phyloP scores from a whole-genome alignment of 2,888 invertebrate genomes.

The Nemotelus nigrinus region DNA sequence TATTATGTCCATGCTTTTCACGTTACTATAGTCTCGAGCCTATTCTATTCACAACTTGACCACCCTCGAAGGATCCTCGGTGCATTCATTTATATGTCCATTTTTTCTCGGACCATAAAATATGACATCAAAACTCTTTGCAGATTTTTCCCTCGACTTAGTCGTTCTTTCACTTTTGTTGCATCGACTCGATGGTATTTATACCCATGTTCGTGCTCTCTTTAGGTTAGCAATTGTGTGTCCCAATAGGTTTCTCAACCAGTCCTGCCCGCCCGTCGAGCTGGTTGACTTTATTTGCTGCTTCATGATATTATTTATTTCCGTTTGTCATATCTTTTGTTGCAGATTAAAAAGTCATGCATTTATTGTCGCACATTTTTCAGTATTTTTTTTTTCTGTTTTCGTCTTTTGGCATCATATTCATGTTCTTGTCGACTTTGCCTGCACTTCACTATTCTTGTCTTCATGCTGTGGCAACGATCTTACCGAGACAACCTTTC shows the following conservation, averaged over 20 bases:
- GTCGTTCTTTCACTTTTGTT: not conserved
- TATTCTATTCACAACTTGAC: constrained; percentile 46
- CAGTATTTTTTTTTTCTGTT: not conserved
- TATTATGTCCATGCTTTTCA: constrained; percentile 27
- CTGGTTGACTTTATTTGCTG: constrained; percentile 36
- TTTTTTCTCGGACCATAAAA: constrained; percentile 36
- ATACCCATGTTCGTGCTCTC: constrained; percentile 6
- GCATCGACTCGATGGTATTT: constrained; percentile 5
- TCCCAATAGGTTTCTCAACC: not conserved
- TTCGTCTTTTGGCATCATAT: constrained; percentile 17
- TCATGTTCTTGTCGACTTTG: constrained; percentile 43
- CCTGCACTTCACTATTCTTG: not conserved
- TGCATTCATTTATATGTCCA: constrained; percentile 47
- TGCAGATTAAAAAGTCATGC: constrained; percentile 32
- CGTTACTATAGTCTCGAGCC: constrained; percentile 5
- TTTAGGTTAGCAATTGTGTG: not conserved
- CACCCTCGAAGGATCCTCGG: constrained; percentile 52
- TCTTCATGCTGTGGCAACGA: constrained; percentile 21
- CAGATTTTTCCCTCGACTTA: constrained; percentile 15
- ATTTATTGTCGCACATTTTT: constrained; percentile 21
- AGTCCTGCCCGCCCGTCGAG: constrained; percentile 32
- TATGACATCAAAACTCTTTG: constrained; percentile 42
- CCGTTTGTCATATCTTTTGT: constrained; percentile 43
- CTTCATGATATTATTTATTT: constrained; percentile 39
- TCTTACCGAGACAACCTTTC: constrained; percentile 17